A percentile compares a stretch with the other conserved stretches of the same genome.
These are phyloP conservation scores for Ptychadena robeensis DNA, from an alignment of 2,797 vertebrate genomes.

Conservation along the genomic window DNA sequence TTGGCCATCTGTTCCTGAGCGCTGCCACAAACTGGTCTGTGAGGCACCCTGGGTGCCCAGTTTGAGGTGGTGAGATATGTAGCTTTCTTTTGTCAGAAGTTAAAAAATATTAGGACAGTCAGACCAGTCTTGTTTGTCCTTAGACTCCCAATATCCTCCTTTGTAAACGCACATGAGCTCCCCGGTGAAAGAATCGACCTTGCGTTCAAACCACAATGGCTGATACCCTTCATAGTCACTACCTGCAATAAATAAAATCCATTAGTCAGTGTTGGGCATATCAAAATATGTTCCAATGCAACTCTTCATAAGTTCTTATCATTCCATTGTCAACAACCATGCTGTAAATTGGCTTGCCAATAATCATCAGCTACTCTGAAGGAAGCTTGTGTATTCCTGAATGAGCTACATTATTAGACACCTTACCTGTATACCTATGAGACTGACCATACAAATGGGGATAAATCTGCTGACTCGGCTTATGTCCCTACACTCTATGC, in stretches of 20 bases:
- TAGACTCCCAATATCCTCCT: slow-evolving; percentile 97
- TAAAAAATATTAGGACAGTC: slow-evolving; percentile 93
- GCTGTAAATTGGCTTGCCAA: neutral
- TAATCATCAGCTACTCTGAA: neutral
- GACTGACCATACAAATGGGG: too few relatives aligned
- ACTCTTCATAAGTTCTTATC: neutral
- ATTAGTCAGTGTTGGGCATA: neutral
- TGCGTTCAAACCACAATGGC: slow-evolving; percentile 94
- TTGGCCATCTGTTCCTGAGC: neutral
- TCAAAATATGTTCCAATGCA: neutral
- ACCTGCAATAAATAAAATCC: slow-evolving; percentile 72
- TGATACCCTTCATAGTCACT: slow-evolving; percentile 85
- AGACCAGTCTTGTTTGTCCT: slow-evolving; percentile 91
- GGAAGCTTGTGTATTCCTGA: too few relatives aligned
- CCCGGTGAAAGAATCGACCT: slow-evolving; percentile 84
- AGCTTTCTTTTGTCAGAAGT: slow-evolving; percentile 62
- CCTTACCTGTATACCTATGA: too few relatives aligned
- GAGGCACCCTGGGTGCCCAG: slow-evolving; percentile 28
- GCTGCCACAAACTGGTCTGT: slow-evolving; percentile 22
- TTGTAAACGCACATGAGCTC: slow-evolving; percentile 91
- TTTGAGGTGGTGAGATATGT: fast-evolving
- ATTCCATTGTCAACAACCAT: neutral
- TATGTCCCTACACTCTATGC: too few relatives aligned
- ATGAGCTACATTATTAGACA: too few relatives aligned
- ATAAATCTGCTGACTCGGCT: too few relatives aligned